A percentile compares a stretch with the other conserved stretches of the same genome.
Conservation (phyloP, 1,140 invertebrate species). For the Drusus annulatus region DNA sequence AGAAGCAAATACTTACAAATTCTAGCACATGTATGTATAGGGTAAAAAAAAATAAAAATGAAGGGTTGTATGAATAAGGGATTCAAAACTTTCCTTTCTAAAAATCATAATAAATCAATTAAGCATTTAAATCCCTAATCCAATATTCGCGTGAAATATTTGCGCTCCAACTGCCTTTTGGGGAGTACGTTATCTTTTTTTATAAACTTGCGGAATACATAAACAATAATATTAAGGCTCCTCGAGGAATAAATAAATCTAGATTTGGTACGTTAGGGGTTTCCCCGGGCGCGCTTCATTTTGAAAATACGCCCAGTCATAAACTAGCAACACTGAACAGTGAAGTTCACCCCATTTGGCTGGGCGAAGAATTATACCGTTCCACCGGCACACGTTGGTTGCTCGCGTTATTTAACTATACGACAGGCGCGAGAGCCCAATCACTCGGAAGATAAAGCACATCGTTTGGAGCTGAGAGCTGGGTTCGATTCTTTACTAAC, state of each 20-base stretch:
- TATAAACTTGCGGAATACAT: slow-evolving; percentile 39
- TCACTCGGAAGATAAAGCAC: no score
- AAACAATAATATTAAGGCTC: slow-evolving; percentile 40
- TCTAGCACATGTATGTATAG: no score
- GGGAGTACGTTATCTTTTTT: slow-evolving; percentile 10
- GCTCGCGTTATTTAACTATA: no score
- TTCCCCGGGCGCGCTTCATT: slow-evolving; percentile 25
- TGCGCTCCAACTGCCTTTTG: slow-evolving; percentile 1
- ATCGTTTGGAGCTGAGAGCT: no score
- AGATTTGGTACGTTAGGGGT: slow-evolving; percentile 39
- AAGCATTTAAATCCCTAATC: slow-evolving; percentile 37
- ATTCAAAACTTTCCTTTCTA: not conserved
- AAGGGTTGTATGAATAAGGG: no score
- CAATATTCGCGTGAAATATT: slow-evolving; percentile 32
- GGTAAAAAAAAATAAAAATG: no score
- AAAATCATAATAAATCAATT: slow-evolving; percentile 37
- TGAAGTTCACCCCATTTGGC: not conserved
- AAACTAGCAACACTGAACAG: slow-evolving; percentile 18
- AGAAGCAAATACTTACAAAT: no score
- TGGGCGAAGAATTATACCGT: not conserved
- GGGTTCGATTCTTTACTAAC: no score
- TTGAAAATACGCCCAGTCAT: slow-evolving; percentile 32
- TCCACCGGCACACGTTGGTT: not conserved
- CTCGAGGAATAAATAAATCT: slow-evolving; percentile 42
- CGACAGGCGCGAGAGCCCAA: no score